Base-by-base conservation (phyloP, 2,113 vertebrate species). In the Corydoras maculifer region DNA sequence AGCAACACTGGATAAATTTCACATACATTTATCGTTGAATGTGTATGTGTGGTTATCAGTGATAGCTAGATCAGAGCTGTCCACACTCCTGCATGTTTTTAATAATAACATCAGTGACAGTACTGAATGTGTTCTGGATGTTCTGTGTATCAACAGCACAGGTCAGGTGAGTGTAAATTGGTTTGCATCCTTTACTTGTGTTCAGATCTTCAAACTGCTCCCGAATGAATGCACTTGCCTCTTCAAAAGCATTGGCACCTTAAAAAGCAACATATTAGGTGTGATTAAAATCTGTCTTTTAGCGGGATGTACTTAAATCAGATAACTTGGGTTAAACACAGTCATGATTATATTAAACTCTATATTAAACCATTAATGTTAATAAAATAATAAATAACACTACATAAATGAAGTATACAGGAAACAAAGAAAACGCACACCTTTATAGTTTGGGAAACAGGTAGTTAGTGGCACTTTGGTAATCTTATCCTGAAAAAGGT, bases 121-220 rank as follows among this genome's bases (percentile, higher is more conserved):
- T 88, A 0, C 90, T 91, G 15, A 93, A 93, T 62, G 90, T 91
- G 43, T 91, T 91, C 78, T 92, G 87, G 83, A 93, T 92, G 82
- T 92, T 92, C 82, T 89, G 88, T 6, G 76, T 74, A 15, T 77
- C 76, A 3, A 59, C 51, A 18, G 69, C 75, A 9, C 66, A 69
- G 55, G 87, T 93, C 86, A 91, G 81, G 75, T 93, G 92, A 0
- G 88, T 88, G 77, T 92, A 93, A 82, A 93, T 86, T 78, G 92
- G 89, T 82, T 93, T 93, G 83, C 88, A 91, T 82, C 90, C 92
- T 85, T 92, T 93, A 84, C 88, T 92, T 82, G 85, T 92, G 62
- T 70, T 69, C 57, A 75, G 25, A 64, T 75, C 62, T 80, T 93
- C 91, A 0, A 92, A 93, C 78, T 93, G 92, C 18, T 84, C 82